These are phyloP conservation scores for Cromileptes altivelis DNA, from an alignment of 2,113 vertebrate genomes.

Conservation along the genomic window DNA sequence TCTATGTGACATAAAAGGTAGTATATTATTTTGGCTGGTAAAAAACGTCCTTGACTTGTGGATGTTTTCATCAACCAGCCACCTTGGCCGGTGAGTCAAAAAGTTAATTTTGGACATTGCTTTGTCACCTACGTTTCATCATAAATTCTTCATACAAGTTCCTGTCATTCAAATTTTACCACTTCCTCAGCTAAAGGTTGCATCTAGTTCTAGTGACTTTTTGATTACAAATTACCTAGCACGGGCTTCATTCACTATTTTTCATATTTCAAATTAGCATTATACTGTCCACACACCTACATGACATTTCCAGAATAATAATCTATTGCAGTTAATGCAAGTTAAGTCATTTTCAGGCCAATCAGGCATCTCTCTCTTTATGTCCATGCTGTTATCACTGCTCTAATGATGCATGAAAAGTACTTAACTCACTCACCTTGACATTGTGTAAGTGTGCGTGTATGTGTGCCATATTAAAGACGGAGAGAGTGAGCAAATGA, in stretches of 20 bases:
- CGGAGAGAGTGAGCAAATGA: conserved; percentile 16
- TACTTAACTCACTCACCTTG: conserved; percentile 76
- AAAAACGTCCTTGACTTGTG: no score
- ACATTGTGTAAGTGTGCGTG: conserved; percentile 39
- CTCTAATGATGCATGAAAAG: conserved; percentile 83
- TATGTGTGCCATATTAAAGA: conserved; percentile 18
- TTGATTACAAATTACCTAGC: conserved; percentile 1
- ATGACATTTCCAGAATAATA: conserved; percentile 48
- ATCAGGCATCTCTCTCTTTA: conserved; percentile 65
- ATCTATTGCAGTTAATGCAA: conserved; percentile 57
- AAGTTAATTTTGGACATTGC: neutral
- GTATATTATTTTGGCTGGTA: no score
- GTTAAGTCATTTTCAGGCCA: conserved; percentile 72
- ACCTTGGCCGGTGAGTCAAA: no score
- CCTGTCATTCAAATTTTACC: neutral
- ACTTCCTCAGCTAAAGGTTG: neutral
- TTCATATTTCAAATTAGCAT: conserved; percentile 21
- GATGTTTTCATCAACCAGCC: no score
- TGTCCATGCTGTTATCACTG: conserved; percentile 66
- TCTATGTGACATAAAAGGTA: no score
- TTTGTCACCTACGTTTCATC: neutral
- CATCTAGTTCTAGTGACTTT: conserved; percentile 2
- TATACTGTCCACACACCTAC: conserved; percentile 17
- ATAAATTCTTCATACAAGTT: neutral
- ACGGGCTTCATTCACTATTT: neutral